phyloP scores from a whole-genome alignment of 2,797 vertebrate species.

The Xerus rutilus region DNA sequence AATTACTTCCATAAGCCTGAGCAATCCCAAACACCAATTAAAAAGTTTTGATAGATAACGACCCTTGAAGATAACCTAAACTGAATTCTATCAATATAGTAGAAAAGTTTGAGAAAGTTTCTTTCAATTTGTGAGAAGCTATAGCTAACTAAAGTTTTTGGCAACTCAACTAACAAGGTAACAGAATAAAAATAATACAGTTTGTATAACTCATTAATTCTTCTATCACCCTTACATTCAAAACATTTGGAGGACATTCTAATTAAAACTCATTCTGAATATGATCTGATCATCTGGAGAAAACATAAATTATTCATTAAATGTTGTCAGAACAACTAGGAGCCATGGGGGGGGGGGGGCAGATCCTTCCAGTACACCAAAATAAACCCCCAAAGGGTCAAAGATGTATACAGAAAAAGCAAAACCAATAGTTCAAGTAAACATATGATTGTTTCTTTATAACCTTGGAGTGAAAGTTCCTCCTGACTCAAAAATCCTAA shows the following conservation, averaged over 20 bases:
- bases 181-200: background rate
- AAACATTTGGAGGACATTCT: slow-evolving; percentile 27
- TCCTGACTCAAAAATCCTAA: slow-evolving; percentile 54
- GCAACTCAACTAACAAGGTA: background rate
- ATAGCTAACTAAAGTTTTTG: background rate
- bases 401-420: background rate
- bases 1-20: background rate
- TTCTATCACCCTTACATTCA: background rate
- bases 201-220: background rate
- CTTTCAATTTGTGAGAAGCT: background rate
- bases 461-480: background rate
- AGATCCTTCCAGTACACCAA: background rate
- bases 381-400: background rate
- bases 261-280: slow-evolving; percentile 53
- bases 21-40: background rate
- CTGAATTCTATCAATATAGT: background rate
- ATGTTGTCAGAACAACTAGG: background rate
- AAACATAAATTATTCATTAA: slow-evolving; percentile 60
- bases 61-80: background rate
- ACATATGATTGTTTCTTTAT: background rate
- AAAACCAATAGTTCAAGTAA: background rate
- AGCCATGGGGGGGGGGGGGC: background rate
- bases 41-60: background rate
- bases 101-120: background rate
- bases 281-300: slow-evolving; percentile 12